These are phyloP conservation scores for Dione juno DNA, from an alignment of 2,888 invertebrate genomes.

Conservation along the genomic window DNA sequence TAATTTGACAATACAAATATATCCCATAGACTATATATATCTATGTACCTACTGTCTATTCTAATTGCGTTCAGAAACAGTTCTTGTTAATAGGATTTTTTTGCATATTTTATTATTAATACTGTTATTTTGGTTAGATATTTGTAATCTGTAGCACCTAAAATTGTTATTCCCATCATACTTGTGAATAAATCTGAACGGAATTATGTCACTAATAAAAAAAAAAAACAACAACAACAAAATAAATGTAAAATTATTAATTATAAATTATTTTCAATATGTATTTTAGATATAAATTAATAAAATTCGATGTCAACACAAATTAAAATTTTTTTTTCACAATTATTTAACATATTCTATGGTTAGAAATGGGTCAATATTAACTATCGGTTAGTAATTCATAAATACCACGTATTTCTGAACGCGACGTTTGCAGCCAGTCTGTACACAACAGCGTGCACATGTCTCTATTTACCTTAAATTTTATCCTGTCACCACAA, in stretches of 20 bases:
- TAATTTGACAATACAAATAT: slow-evolving; percentile 25
- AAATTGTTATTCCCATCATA: background rate
- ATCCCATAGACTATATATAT: slow-evolving; percentile 24
- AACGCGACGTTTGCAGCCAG: slow-evolving; percentile 27
- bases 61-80: slow-evolving; percentile 33
- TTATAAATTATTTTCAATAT: no score
- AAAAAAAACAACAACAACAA: no score
- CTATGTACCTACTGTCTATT: slow-evolving; percentile 22
- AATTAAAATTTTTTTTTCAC: background rate
- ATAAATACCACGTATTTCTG: slow-evolving; percentile 23
- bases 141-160: slow-evolving; percentile 28
- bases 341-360: background rate
- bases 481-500: slow-evolving; percentile 39
- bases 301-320: background rate
- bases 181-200: background rate
- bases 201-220: background rate
- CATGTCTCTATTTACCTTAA: slow-evolving; percentile 27
- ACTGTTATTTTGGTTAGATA: slow-evolving; percentile 24
- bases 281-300: no score
- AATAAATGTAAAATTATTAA: no score
- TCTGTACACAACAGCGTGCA: slow-evolving; percentile 13
- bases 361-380: background rate
- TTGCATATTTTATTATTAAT: slow-evolving; percentile 12
- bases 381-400: background rate
- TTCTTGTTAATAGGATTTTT: slow-evolving; percentile 1